A percentile compares a stretch with the other conserved stretches of the same genome.
Evolutionary conservation across 2,888 invertebrate species (phyloP).

Genomic region (Orgyia antiqua): DNA sequence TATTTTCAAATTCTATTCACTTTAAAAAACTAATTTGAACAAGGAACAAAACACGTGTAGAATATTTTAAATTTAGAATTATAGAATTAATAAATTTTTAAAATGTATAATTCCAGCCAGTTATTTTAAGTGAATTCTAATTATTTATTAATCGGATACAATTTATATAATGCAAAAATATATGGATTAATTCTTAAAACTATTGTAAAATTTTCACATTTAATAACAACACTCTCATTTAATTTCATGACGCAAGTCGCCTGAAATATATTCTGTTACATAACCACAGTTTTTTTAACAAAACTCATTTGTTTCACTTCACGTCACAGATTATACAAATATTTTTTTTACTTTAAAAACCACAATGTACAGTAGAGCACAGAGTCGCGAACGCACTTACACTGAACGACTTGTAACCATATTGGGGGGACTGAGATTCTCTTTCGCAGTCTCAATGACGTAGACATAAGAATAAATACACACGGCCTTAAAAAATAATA

Average conservation of each 20-base stretch:
- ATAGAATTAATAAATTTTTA: too few species aligned
- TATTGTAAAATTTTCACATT: too few species aligned
- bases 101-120: too few species aligned
- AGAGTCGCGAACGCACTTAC: slow-evolving; percentile 60
- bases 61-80: too few species aligned
- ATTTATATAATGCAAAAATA: too few species aligned
- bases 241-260: neutral
- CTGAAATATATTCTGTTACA: slow-evolving; percentile 2
- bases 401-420: slow-evolving; percentile 55
- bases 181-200: too few species aligned
- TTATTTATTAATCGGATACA: too few species aligned
- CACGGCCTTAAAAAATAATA: slow-evolving; percentile 25
- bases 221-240: neutral
- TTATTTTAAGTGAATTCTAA: too few species aligned
- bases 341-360: slow-evolving; percentile 15
- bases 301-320: slow-evolving; percentile 14
- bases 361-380: slow-evolving; percentile 50
- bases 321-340: slow-evolving; percentile 14
- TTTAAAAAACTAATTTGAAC: too few species aligned
- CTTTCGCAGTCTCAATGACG: slow-evolving; percentile 58
- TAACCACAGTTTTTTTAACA: slow-evolving; percentile 4
- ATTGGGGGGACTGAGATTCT: slow-evolving; percentile 66
- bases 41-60: too few species aligned
- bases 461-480: slow-evolving; percentile 58
- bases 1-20: too few species aligned